phyloP scores from a whole-genome alignment of 2,113 vertebrate genomes.

The Barbus barbus region DNA sequence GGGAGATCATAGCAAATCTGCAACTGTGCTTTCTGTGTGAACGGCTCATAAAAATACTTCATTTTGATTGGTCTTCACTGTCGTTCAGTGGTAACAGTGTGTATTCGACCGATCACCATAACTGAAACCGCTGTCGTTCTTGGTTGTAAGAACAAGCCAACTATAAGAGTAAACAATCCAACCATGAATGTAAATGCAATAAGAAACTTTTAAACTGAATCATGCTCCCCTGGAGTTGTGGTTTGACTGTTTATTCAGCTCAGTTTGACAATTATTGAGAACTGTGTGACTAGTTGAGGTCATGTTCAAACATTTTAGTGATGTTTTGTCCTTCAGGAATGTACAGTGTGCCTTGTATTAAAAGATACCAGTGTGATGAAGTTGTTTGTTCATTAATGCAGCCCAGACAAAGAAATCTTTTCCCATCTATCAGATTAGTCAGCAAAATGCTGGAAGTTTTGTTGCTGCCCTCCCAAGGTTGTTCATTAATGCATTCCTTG shows the following conservation, averaged over 20 bases:
- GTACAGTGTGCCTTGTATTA: conserved; percentile 29
- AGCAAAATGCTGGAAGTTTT: background rate
- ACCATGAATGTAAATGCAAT: background rate
- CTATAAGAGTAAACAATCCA: background rate
- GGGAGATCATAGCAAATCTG: no score
- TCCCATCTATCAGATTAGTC: conserved; percentile 12
- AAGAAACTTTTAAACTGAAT: background rate
- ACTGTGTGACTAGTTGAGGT: background rate
- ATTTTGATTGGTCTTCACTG: no score
- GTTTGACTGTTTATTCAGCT: background rate
- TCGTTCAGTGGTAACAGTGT: no score
- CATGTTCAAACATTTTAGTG: conserved; percentile 1
- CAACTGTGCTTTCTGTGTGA: no score
- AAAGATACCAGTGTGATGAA: conserved; percentile 18
- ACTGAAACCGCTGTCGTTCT: no score
- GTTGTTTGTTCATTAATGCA: conserved; percentile 32
- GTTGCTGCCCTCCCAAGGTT: background rate
- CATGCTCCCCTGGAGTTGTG: conserved; percentile 8
- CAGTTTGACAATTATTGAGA: conserved; percentile 5
- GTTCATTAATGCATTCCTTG: background rate
- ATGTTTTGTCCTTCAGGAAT: conserved; percentile 29
- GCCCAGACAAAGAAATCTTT: conserved; percentile 21
- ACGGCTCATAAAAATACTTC: no score
- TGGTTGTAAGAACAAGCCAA: background rate
- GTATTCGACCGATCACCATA: no score